Evolutionary conservation across 2,888 invertebrate genomes (phyloP).

Genomic region (Ypsolopha scabrella): DNA sequence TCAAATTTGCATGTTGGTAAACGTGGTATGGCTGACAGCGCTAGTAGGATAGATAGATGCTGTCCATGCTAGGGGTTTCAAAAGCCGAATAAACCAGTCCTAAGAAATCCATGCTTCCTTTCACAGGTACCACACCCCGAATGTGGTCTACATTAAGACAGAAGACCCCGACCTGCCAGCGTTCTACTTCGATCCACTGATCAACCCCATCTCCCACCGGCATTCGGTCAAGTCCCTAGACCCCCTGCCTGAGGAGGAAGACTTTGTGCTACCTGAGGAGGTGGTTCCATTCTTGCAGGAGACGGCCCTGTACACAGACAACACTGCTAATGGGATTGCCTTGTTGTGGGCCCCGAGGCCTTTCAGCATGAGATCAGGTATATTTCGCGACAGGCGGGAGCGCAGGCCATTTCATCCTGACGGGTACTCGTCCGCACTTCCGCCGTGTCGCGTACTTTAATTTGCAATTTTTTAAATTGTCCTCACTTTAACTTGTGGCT

Average conservation of each 20-base stretch:
- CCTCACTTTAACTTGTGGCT: no score
- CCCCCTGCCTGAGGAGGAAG: conserved; percentile 92
- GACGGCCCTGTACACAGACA: conserved; percentile 96
- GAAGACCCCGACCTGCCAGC: conserved; percentile 99
- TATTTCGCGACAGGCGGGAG: no score
- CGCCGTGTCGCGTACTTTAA: no score
- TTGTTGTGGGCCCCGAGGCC: conserved; percentile 98
- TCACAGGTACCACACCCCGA: conserved; percentile 96
- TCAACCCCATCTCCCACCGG: conserved; percentile 98
- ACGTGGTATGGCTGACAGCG: no score
- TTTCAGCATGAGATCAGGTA: conserved; percentile 93
- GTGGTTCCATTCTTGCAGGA: conserved; percentile 95
- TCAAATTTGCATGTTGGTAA: no score
- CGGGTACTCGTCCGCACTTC: no score
- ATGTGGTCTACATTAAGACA: conserved; percentile 99
- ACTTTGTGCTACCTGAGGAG: conserved; percentile 91
- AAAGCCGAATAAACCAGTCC: background rate
- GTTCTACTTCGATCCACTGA: conserved; percentile 99
- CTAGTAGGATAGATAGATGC: no score
- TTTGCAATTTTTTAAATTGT: no score
- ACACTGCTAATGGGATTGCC: conserved; percentile 98
- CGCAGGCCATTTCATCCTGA: no score
- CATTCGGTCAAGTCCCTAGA: conserved; percentile 89
- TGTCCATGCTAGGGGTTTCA: no score
- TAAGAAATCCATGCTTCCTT: background rate